Evolutionary conservation across 2,797 vertebrate species (phyloP).

Genomic region (Crossoptilon crossoptilon): DNA sequence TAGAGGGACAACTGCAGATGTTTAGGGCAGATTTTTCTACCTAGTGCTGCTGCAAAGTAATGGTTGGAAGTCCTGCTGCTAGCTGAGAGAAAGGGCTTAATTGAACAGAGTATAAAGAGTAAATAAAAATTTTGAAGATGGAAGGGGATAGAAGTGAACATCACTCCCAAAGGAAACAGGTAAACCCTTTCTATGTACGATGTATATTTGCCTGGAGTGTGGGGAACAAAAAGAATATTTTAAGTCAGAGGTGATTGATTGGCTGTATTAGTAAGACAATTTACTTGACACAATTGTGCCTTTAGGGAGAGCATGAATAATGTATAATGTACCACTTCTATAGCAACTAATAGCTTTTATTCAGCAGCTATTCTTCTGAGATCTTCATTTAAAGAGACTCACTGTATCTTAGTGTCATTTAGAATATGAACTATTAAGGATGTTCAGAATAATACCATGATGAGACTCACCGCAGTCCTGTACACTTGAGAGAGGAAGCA

Average conservation of each 20-base stretch:
- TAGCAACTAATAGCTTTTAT: neutral
- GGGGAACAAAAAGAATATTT: neutral
- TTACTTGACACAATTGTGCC: neutral
- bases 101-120: neutral
- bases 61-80: slow-evolving; percentile 24
- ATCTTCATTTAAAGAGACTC: neutral
- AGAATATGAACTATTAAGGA: neutral
- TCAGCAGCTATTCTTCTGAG: neutral
- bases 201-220: neutral
- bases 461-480: neutral
- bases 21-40: slow-evolving; percentile 34
- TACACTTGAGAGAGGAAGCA: neutral
- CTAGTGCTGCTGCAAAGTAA: slow-evolving; percentile 45
- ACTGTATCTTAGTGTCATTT: neutral
- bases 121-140: neutral
- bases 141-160: neutral
- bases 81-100: neutral
- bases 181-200: slow-evolving; percentile 21
- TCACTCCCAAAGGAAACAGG: slow-evolving; percentile 32
- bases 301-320: neutral
- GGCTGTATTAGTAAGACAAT: neutral
- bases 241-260: neutral
- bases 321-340: neutral
- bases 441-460: neutral
- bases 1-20: slow-evolving; percentile 54